phyloP scores from a whole-genome alignment of 2,113 vertebrate species.

The Chloroceryle aenea region DNA sequence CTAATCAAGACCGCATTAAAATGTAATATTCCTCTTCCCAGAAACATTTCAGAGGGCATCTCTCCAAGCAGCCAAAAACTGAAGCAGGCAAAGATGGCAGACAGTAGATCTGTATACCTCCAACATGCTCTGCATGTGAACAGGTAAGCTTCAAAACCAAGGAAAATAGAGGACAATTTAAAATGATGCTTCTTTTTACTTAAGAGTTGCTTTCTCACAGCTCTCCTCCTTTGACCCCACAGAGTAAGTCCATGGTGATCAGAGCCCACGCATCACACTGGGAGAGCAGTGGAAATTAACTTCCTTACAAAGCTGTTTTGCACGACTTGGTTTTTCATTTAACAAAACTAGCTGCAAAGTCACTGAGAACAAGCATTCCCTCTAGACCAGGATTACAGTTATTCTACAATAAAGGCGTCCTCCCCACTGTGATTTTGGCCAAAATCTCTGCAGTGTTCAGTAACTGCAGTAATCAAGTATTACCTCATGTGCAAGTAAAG shows the following conservation, averaged over 20 bases:
- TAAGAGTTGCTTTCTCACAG: background rate
- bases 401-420: background rate
- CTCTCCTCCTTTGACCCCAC: background rate
- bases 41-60: background rate
- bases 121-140: background rate
- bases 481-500: background rate
- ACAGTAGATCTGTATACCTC: background rate
- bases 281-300: background rate
- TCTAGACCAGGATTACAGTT: background rate
- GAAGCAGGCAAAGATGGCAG: background rate
- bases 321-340: background rate
- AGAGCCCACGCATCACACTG: background rate
- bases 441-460: background rate
- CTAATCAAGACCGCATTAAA: background rate
- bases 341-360: constrained; percentile 24
- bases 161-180: background rate
- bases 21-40: background rate
- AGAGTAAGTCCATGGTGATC: background rate
- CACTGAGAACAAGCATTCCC: background rate
- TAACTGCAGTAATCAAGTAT: background rate
- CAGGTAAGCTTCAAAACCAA: background rate
- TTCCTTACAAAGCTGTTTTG: background rate
- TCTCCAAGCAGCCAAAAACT: background rate
- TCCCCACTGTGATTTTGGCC: background rate
- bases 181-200: background rate